Evolutionary conservation across 2,888 invertebrate species (phyloP).

Genomic region (Chirona hameri): DNA sequence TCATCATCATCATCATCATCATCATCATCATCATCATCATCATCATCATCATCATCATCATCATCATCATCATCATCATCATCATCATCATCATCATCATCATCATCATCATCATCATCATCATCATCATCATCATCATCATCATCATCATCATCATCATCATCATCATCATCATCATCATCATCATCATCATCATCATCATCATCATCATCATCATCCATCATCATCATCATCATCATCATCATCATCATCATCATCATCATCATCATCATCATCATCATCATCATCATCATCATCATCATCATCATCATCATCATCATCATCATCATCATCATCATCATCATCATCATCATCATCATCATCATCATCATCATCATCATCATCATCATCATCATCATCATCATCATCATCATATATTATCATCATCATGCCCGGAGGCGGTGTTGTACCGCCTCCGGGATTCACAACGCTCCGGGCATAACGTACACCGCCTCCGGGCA

Average conservation of each 20-base stretch:
- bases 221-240: background rate
- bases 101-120: constrained; percentile 22
- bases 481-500: background rate
- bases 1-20: constrained; percentile 22
- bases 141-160: constrained; percentile 22
- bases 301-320: background rate
- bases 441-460: background rate
- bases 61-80: constrained; percentile 22
- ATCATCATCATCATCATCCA: background rate
- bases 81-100: constrained; percentile 22
- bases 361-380: background rate
- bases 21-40: constrained; percentile 22
- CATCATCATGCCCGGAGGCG: background rate
- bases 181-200: background rate
- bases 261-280: background rate
- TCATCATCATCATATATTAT: too few relatives aligned
- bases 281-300: background rate
- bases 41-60: constrained; percentile 22
- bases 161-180: constrained; percentile 11
- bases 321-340: background rate
- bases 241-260: background rate
- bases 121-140: constrained; percentile 22
- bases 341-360: background rate
- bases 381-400: background rate
- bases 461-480: background rate